A percentile compares a stretch with the other conserved stretches of the same genome.
Evolutionary conservation across 2,888 invertebrate species (phyloP).

Genomic region (Heliconius sara): DNA sequence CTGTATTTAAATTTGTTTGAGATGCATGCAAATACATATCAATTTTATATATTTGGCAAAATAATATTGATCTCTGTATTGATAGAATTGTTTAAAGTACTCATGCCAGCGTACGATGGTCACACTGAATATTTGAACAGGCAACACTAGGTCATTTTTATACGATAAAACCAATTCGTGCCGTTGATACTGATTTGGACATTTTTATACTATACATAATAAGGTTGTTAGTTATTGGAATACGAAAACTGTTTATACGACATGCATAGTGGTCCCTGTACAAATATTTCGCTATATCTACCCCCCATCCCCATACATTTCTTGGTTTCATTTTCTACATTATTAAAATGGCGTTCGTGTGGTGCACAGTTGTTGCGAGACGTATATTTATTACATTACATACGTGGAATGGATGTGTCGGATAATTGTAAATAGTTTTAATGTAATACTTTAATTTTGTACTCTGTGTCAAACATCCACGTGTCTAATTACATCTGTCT

Average conservation of each 20-base stretch:
- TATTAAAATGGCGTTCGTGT: constrained; percentile 30
- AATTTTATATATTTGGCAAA: constrained; percentile 66
- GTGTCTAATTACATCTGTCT: constrained; percentile 69
- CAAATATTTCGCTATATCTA: constrained; percentile 26
- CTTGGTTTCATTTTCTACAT: constrained; percentile 28
- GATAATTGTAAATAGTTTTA: constrained; percentile 81
- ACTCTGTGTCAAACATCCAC: constrained; percentile 78
- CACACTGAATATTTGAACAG: constrained; percentile 53
- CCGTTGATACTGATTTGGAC: constrained; percentile 32
- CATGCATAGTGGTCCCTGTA: constrained; percentile 35
- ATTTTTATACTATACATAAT: constrained; percentile 40
- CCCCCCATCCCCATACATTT: constrained; percentile 1
- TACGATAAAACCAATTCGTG: constrained; percentile 28
- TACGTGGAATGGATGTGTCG: constrained; percentile 76
- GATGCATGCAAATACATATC: constrained; percentile 70
- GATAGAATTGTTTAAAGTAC: constrained; percentile 45
- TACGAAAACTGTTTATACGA: constrained; percentile 31
- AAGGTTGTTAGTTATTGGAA: constrained; percentile 36
- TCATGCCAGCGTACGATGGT: constrained; percentile 58
- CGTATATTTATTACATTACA: constrained; percentile 63
- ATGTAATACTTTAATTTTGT: constrained; percentile 75
- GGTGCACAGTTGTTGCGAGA: constrained; percentile 73
- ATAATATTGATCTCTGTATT: constrained; percentile 68
- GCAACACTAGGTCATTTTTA: constrained; percentile 38
- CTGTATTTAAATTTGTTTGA: constrained; percentile 42